Percentiles rank a stretch among this genome's conserved stretches.
Conservation (phyloP, 2,113 vertebrate species). For the Porphyrio hochstetteri region DNA sequence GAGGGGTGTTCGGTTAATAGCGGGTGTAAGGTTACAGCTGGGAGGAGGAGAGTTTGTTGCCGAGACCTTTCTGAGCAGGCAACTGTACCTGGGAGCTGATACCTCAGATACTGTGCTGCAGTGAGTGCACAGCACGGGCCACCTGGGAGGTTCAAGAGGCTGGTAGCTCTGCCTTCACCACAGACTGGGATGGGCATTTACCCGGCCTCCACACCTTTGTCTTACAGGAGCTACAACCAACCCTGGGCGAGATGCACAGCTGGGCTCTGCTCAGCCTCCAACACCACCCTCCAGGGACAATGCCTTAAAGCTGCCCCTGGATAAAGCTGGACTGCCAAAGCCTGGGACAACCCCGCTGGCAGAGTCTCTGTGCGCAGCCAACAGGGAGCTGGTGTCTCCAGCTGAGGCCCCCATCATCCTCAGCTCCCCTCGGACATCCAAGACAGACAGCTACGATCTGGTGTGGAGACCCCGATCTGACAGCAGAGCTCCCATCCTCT, state of each 20-base stretch:
- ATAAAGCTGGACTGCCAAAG: slow-evolving; percentile 67
- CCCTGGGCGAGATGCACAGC: background rate
- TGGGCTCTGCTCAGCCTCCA: background rate
- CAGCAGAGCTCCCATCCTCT: slow-evolving; percentile 81
- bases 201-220: background rate
- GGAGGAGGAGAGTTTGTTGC: background rate
- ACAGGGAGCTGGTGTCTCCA: slow-evolving; percentile 73
- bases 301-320: slow-evolving; percentile 65
- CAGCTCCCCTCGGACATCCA: slow-evolving; percentile 91
- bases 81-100: accelerated
- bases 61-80: background rate
- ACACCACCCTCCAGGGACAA: slow-evolving; percentile 67
- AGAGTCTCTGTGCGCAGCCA: slow-evolving; percentile 75
- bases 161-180: background rate
- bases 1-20: background rate
- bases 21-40: too few relatives aligned
- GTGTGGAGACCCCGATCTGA: slow-evolving; percentile 92
- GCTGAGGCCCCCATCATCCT: slow-evolving; percentile 94
- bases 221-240: slow-evolving; percentile 62
- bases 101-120: background rate
- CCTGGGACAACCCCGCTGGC: slow-evolving; percentile 62
- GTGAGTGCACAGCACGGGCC: accelerated
- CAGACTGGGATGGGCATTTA: background rate
- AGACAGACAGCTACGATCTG: slow-evolving; percentile 92
- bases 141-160: background rate